Evolutionary conservation across 1,140 invertebrate species (phyloP), one percentile per base, ranked within the genome.

Genomic region (Drosophila azteca): DNA sequence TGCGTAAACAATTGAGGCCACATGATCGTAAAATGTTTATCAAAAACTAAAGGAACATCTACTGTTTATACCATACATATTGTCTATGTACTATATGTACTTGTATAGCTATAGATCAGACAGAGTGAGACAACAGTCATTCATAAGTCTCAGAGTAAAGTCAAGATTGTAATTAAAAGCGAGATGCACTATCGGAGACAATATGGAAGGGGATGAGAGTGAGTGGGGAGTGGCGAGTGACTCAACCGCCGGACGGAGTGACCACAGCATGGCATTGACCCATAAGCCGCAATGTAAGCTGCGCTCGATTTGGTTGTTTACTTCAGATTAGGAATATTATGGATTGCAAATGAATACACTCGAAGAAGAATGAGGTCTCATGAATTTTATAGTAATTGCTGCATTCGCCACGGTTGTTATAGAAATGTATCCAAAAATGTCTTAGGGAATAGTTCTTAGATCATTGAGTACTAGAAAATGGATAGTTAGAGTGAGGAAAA

Each of bases 1-100:
- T 70, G 67, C 67, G 67, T 70, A 70, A 70, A 70, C 67, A 60
- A 58, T 57, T 22, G 44, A 45, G 13, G 13, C 35, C 67, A 70
- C 67, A 70, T 69, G 67, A 70, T 70, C 67, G 35, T 20, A 35
- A 35, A 43, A 29, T 22, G 46, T 35, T 26, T 17, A 53, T 11
- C 15, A 20, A n/a, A 13, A 13, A 39, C 35, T 39, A 11, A 70
- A 53, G 63, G 50, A 69, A 43, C 35, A 44, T 17, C 22, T 39
- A 39, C 35, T 48, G 31, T 31, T 3, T 31, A 9, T 2, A 26
- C 0, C 24, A 5, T 5, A 8, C 3, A 31, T 9, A 31, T 24
- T 24, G 29, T 29, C 8, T 8, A 29, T 8, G 1, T 2, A 2
- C 7, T 1, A 29, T 29, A 35, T 11, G 31, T 39, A 39, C 35